phyloP scores from a whole-genome alignment of 2,113 vertebrate genomes.

The Ptilonorhynchus violaceus region DNA sequence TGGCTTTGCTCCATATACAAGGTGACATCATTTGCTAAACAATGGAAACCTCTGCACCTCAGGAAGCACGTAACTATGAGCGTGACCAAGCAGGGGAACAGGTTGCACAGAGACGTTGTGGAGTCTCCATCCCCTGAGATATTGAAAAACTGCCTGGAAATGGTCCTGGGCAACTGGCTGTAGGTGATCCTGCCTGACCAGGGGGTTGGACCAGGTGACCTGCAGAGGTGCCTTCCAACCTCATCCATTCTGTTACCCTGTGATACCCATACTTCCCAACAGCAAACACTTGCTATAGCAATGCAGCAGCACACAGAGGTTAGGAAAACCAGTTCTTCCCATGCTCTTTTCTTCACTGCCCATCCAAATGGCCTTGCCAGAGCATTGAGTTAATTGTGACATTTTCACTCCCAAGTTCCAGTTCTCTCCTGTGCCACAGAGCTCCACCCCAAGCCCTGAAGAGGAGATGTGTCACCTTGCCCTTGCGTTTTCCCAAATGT shows the following conservation, averaged over 20 bases:
- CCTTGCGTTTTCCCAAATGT: not conserved
- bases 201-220: not conserved
- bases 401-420: not conserved
- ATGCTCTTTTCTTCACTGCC: not conserved
- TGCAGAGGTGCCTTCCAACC: not conserved
- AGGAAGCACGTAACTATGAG: accelerated
- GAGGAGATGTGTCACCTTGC: not conserved
- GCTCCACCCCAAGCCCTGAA: not conserved
- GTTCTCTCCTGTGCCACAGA: not conserved
- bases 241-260: not conserved
- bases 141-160: accelerated
- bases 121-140: not conserved
- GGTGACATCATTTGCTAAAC: not conserved
- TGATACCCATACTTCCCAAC: not conserved
- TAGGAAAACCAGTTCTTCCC: not conserved
- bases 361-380: not conserved
- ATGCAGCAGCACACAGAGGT: accelerated
- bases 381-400: not conserved
- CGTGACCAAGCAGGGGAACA: not conserved
- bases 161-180: not conserved
- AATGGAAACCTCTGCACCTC: not conserved
- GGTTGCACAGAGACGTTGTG: no score
- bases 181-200: not conserved
- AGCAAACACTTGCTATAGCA: not conserved
- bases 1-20: not conserved